phyloP scores from a whole-genome alignment of 2,888 invertebrate genomes.

The Perithous albicinctus region DNA sequence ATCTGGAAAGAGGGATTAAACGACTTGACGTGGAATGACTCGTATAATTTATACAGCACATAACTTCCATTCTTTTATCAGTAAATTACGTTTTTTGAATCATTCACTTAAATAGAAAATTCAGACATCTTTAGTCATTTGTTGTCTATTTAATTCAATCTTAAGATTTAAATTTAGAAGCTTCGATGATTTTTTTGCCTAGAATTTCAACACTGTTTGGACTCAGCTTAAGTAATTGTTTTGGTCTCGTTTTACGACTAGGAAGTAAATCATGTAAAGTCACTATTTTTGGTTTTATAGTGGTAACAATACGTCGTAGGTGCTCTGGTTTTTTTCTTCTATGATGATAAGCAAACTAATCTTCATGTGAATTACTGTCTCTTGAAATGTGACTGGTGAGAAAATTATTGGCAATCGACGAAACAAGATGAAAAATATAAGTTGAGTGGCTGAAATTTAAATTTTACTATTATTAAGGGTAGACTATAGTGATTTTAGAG shows the following conservation, averaged over 20 bases:
- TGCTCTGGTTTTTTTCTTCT: conserved; percentile 29
- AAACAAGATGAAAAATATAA: not conserved
- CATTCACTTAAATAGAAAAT: not conserved
- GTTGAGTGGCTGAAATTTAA: not conserved
- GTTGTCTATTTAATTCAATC: not conserved
- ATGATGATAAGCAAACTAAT: not conserved
- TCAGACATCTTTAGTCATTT: not conserved
- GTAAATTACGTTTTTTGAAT: not conserved
- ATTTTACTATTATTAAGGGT: no score
- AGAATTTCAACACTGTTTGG: conserved; percentile 2
- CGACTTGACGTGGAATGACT: not conserved
- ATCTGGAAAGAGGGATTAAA: not conserved
- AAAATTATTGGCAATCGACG: not conserved
- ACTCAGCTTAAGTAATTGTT: conserved; percentile 23
- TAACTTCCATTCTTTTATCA: not conserved
- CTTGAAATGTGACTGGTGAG: not conserved
- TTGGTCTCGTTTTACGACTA: conserved; percentile 11
- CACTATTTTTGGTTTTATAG: conserved; percentile 48
- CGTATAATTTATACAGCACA: not conserved
- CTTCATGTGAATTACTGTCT: not conserved
- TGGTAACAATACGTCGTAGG: conserved; percentile 35
- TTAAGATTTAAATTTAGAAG: not conserved
- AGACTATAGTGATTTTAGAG: no score
- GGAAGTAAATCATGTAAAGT: conserved; percentile 30
- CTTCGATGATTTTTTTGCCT: not conserved